Conservation (phyloP, 2,113 vertebrate genomes). For the Sminthopsis crassicaudata region DNA sequence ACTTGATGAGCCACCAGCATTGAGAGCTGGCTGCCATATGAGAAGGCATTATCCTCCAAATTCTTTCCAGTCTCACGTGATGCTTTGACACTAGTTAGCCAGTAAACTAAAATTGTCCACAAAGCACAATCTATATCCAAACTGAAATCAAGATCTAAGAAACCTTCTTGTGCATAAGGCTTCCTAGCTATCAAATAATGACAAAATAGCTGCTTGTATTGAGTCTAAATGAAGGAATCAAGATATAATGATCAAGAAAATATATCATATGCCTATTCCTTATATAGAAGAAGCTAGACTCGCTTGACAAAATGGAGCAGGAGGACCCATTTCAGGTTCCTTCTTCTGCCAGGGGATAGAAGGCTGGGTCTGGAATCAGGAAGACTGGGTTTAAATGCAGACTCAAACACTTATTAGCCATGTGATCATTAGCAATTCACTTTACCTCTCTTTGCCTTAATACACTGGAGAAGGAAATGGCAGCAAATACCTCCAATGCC, state of each 20-base stretch:
- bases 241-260: neutral
- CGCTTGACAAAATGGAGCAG: neutral
- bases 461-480: neutral
- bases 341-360: neutral
- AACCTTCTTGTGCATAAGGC: neutral
- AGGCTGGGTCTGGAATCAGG: neutral
- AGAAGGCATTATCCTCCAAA: constrained; percentile 17
- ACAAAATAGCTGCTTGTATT: neutral
- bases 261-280: neutral
- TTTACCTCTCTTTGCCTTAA: neutral
- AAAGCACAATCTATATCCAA: constrained; percentile 30
- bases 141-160: neutral
- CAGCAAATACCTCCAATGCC: neutral
- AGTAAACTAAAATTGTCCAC: neutral
- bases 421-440: constrained; percentile 11
- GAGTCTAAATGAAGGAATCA: neutral
- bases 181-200: neutral
- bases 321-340: neutral
- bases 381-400: neutral
- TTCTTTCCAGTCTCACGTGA: neutral
- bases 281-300: neutral
- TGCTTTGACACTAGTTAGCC: neutral
- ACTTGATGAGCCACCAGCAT: constrained; percentile 8
- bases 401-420: neutral
- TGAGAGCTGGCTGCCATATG: constrained; percentile 21